Base-by-base conservation (phyloP, 1,140 invertebrate species). In the Calephelis nemesis region DNA sequence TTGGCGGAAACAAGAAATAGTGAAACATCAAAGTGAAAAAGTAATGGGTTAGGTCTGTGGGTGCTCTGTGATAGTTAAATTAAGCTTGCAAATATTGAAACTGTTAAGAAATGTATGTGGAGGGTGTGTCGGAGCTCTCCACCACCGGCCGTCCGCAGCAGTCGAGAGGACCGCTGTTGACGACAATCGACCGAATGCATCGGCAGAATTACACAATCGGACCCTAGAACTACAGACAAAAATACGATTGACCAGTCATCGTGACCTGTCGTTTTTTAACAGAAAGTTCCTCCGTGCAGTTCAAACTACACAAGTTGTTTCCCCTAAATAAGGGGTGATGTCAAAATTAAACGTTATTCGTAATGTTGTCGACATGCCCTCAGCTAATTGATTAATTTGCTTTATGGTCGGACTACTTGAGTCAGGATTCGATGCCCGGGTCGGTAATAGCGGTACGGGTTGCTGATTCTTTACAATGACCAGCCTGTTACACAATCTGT, bases 311-410 rank as follows among this genome's bases (percentile, higher is more conserved):
- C 69, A 72, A 75, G 84, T 73, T 63, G 70, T 52, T 63, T 70
- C 78, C 78, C 79, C 74, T 68, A 74, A 73, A 78, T 82, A 75
- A 82, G 85, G 75, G 87, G 84, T 74, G 82, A 77, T 85, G 76
- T 76, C 80, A 83, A 85, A 88, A 88, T 90, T 88, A 90, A 90
- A 90, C 82, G 86, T 87, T 84, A 79, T 75, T 84, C 77, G 81
- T 87, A 86, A 87, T 87, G 83, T 81, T 85, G 84, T 87, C 84
- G 88, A 90, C 87, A 88, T 88, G 88, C 88, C 88, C 87, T 79
- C 78, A 73, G 80, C 85, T 90, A 90, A 90, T 90, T 90, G 88
- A 90, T 90, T 90, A 90, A 88, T 90, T 90, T 90, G 86, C 84
- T 90, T 90, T 90, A 90, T 88, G 88, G 88, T 85, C 76, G 82